These are phyloP conservation scores for Peromyscus polionotus DNA, from an alignment of 2,113 vertebrate species.

Conservation along the genomic window DNA sequence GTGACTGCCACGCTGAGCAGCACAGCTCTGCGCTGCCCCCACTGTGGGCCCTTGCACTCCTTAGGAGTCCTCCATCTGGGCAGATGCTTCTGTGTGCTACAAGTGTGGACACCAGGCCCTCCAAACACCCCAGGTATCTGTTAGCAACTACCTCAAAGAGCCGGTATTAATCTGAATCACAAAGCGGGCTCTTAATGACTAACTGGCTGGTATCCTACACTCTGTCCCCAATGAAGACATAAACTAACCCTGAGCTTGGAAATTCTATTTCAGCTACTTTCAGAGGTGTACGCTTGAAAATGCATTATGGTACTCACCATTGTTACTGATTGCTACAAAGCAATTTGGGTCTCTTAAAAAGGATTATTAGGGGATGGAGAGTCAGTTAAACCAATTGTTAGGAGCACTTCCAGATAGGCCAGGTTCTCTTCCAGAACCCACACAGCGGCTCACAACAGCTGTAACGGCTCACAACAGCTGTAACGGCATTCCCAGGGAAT, in stretches of 20 bases:
- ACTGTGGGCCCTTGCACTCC: background rate
- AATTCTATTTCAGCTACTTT: slow-evolving; percentile 38
- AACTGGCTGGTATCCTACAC: background rate
- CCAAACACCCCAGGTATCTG: background rate
- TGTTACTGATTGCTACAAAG: background rate
- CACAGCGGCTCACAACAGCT: background rate
- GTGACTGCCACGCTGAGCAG: no score
- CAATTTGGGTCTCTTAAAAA: background rate
- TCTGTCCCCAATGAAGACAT: background rate
- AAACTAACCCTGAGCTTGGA: slow-evolving; percentile 27
- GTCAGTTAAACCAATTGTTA: background rate
- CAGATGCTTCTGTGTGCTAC: background rate
- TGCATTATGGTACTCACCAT: background rate
- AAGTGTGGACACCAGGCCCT: background rate
- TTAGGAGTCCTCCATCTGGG: background rate
- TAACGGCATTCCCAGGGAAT: background rate
- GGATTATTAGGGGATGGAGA: background rate
- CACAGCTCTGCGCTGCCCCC: background rate
- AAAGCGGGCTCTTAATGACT: background rate
- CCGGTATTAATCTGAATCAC: background rate
- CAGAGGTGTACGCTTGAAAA: background rate
- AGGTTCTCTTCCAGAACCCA: background rate
- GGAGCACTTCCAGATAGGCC: background rate
- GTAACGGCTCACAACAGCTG: background rate
- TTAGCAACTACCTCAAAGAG: background rate